A percentile compares a stretch with the other conserved stretches of the same genome.
Evolutionary conservation across 2,888 invertebrate genomes (phyloP).

Genomic region (Margaritifera margaritifera): DNA sequence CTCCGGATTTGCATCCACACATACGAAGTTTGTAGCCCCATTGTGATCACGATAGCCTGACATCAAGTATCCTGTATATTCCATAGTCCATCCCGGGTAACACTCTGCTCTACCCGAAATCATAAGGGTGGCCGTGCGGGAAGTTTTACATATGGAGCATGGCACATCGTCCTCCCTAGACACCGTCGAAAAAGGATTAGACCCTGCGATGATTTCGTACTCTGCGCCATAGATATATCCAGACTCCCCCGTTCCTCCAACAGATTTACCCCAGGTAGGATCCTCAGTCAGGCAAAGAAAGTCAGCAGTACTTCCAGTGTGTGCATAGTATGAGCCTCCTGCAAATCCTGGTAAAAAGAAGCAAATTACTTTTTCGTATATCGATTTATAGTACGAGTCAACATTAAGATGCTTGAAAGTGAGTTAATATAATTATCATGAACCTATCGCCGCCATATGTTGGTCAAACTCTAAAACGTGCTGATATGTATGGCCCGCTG

Average conservation of each 20-base stretch:
- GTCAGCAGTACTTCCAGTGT: constrained; percentile 7
- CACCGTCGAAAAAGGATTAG: too few species aligned
- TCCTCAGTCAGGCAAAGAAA: constrained; percentile 10
- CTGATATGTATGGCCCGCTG: too few species aligned
- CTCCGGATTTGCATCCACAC: constrained; percentile 8
- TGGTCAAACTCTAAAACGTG: too few species aligned
- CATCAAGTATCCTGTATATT: constrained; percentile 17
- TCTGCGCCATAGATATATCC: constrained; percentile 6
- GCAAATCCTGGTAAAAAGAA: constrained; percentile 4
- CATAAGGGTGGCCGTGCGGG: constrained; percentile 4
- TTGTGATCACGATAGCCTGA: neutral
- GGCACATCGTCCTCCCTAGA: constrained; percentile 10
- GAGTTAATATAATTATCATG: too few species aligned
- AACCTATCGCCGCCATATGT: too few species aligned
- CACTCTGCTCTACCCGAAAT: constrained; percentile 8
- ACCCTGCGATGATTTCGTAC: neutral
- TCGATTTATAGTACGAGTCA: too few species aligned
- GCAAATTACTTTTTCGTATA: too few species aligned
- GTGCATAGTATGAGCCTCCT: constrained; percentile 4
- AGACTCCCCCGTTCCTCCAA: neutral
- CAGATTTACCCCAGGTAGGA: constrained; percentile 1
- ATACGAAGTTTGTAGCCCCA: constrained; percentile 5
- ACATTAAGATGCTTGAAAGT: too few species aligned
- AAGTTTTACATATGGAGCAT: constrained; percentile 10
- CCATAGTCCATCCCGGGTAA: constrained; percentile 17